Evolutionary conservation across 92 coral and sea anemone genomes (phyloP).

Genomic region (Paragorgia papillata): DNA sequence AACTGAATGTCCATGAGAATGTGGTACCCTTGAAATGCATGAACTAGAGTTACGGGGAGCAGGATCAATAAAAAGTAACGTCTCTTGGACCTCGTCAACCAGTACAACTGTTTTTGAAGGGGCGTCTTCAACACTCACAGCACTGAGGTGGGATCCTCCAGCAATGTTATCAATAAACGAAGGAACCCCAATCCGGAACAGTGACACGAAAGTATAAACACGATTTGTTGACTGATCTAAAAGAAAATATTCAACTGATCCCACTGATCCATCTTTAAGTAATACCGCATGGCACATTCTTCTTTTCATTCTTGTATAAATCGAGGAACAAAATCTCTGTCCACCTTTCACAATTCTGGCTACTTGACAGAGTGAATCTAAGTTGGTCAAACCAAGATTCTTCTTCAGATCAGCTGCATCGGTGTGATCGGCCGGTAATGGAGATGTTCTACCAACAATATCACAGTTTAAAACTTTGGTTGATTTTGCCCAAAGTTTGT

Average conservation of each 20-base stretch:
- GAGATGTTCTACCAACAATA: constrained; percentile 25
- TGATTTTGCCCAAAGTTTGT: constrained; percentile 29
- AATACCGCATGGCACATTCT: not conserved
- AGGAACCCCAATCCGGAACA: not conserved
- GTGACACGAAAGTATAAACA: not conserved
- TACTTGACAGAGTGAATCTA: not conserved
- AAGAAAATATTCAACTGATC: not conserved
- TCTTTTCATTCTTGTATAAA: not conserved
- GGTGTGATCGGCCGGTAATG: no score
- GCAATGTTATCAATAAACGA: not conserved
- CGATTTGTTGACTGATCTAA: not conserved
- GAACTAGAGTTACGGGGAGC: not conserved
- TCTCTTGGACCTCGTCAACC: constrained; percentile 1
- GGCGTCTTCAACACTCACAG: not conserved
- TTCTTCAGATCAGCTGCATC: not conserved
- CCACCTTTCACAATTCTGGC: not conserved
- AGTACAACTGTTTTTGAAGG: not conserved
- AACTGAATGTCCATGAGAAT: constrained; percentile 5
- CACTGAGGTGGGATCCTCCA: not conserved
- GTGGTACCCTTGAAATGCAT: constrained; percentile 10
- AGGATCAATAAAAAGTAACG: constrained; percentile 7
- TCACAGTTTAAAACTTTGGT: constrained; percentile 46
- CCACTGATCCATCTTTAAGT: not conserved
- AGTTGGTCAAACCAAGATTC: not conserved
- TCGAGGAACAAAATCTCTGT: not conserved